Conservation (phyloP, 2,888 invertebrate species). For the Diaphora mendica region DNA sequence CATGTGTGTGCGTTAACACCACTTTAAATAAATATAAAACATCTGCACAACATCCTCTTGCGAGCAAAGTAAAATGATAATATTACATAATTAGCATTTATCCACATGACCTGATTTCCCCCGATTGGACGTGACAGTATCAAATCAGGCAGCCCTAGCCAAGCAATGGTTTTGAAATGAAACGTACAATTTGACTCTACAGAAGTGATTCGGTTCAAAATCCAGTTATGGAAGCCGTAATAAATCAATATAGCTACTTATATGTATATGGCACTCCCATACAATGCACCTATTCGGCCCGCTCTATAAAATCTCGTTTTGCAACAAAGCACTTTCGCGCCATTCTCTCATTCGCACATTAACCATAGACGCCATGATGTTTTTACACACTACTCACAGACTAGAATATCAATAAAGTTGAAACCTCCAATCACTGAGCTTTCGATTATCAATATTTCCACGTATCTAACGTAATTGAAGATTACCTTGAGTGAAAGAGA, state of each 20-base stretch:
- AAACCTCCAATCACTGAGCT: neutral
- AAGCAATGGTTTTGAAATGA: neutral
- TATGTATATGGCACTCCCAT: neutral
- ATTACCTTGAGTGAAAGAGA: neutral
- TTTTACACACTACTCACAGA: neutral
- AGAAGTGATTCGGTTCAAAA: neutral
- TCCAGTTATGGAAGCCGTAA: neutral
- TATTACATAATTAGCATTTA: neutral
- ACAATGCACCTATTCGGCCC: neutral
- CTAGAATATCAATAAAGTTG: neutral
- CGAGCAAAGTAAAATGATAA: neutral
- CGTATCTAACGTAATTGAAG: neutral
- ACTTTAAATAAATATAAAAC: neutral
- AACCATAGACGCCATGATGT: constrained; percentile 3
- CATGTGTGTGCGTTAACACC: too few relatives aligned
- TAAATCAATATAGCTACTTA: neutral
- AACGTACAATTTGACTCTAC: neutral
- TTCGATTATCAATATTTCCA: neutral
- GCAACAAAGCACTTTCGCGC: constrained; percentile 9
- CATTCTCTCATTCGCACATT: neutral
- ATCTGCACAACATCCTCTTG: neutral
- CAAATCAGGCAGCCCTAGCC: neutral
- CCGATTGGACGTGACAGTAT: neutral
- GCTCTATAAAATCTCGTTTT: neutral
- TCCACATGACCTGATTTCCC: neutral